A percentile compares a stretch with the other conserved stretches of the same genome.
These are phyloP conservation scores for Pachliopta kotzebuea DNA, from an alignment of 2,888 invertebrate species.

Conservation along the genomic window DNA sequence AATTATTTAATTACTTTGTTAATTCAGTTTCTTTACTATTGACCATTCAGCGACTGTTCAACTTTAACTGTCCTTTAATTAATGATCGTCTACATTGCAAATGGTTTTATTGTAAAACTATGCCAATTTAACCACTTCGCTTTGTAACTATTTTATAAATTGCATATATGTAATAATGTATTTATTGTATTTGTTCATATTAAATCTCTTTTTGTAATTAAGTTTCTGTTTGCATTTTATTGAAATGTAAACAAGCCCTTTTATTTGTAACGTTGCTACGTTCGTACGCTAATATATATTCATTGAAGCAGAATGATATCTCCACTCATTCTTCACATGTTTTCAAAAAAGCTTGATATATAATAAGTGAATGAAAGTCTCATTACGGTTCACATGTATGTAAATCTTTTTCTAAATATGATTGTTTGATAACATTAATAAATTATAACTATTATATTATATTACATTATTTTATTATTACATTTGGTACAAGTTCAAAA, in stretches of 20 bases:
- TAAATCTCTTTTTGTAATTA: not conserved
- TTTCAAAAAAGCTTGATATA: slow-evolving; percentile 19
- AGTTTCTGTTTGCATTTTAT: not conserved
- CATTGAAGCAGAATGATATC: not conserved
- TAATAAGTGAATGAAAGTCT: slow-evolving; percentile 1
- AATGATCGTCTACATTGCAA: too few species aligned
- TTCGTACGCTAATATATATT: not conserved
- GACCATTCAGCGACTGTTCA: too few species aligned
- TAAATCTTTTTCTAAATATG: not conserved
- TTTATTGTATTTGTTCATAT: not conserved
- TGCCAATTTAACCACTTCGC: too few species aligned
- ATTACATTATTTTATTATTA: too few species aligned
- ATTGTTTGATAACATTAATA: not conserved
- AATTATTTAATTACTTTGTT: too few species aligned
- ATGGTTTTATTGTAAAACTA: too few species aligned
- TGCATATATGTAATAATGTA: too few species aligned
- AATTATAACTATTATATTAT: too few species aligned
- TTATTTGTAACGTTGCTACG: not conserved
- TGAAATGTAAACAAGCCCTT: not conserved
- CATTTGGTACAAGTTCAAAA: not conserved
- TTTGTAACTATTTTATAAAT: too few species aligned
- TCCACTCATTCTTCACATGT: not conserved
- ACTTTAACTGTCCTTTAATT: too few species aligned
- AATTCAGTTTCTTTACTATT: too few species aligned
- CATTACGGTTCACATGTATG: slow-evolving; percentile 3